Conservation (phyloP, 2,797 vertebrate genomes). For the Sebastes alutus region DNA sequence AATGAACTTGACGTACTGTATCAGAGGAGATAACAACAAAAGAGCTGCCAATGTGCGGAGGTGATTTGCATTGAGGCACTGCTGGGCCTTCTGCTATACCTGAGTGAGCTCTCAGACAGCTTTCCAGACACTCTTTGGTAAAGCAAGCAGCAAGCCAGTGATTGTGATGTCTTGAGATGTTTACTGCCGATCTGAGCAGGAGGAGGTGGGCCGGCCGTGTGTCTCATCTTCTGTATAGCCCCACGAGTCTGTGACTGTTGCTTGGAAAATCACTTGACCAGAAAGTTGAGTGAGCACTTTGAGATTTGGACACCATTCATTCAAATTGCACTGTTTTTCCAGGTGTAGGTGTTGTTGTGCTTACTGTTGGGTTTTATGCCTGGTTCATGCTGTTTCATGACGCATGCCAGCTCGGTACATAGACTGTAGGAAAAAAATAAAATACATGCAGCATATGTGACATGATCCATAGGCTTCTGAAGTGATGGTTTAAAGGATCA, state of each 20-base stretch:
- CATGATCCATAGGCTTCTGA: neutral
- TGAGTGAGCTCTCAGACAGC: conserved; percentile 71
- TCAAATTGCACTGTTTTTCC: conserved; percentile 2
- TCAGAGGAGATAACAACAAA: conserved; percentile 76
- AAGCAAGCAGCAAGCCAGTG: conserved; percentile 49
- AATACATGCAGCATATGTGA: neutral
- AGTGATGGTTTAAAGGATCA: neutral
- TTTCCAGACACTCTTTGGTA: conserved; percentile 58
- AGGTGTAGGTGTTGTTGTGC: neutral
- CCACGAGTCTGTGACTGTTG: conserved; percentile 29
- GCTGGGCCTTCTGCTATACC: conserved; percentile 61
- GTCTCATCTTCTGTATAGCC: conserved; percentile 28
- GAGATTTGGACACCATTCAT: conserved; percentile 7
- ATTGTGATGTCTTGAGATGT: conserved; percentile 66
- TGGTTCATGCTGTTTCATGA: neutral
- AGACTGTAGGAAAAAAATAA: neutral
- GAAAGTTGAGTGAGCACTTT: conserved; percentile 35
- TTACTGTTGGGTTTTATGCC: neutral
- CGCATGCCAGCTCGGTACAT: neutral
- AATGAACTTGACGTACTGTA: conserved; percentile 72
- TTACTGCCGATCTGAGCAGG: conserved; percentile 51
- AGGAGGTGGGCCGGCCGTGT: conserved; percentile 5
- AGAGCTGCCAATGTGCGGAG: conserved; percentile 64
- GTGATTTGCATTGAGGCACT: conserved; percentile 73
- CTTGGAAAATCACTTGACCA: conserved; percentile 48